Evolutionary conservation across 2,113 vertebrate genomes (phyloP).

Genomic region (Sturnus vulgaris): DNA sequence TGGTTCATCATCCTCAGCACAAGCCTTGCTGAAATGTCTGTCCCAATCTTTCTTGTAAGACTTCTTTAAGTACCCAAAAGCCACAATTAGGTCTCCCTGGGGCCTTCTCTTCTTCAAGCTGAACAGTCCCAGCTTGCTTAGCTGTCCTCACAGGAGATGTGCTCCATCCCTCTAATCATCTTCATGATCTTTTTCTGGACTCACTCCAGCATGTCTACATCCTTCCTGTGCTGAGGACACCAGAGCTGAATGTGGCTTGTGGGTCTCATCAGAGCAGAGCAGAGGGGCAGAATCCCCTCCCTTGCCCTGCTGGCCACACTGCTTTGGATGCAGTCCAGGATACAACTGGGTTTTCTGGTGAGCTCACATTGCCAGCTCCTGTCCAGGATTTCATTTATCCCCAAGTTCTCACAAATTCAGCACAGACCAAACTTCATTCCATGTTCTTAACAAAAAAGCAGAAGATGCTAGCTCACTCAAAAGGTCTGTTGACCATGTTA

Average conservation of each 20-base stretch:
- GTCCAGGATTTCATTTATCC: not conserved
- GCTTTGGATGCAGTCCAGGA: not conserved
- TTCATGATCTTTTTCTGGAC: not conserved
- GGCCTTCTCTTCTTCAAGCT: not conserved
- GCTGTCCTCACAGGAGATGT: not conserved
- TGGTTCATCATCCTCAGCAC: not conserved
- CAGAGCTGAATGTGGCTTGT: not conserved
- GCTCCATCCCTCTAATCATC: not conserved
- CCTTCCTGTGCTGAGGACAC: not conserved
- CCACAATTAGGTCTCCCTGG: not conserved
- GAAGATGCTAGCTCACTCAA: not conserved
- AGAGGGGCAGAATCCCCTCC: not conserved
- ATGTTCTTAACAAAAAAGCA: not conserved
- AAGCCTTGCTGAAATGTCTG: not conserved
- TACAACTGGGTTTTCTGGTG: not conserved
- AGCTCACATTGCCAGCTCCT: not conserved
- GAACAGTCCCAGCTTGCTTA: not conserved
- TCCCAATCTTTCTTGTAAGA: not conserved
- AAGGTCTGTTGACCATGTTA: not conserved
- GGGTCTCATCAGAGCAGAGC: not conserved
- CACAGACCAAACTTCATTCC: not conserved
- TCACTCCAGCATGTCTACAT: not conserved
- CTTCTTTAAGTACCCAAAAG: not conserved
- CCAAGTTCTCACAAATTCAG: not conserved
- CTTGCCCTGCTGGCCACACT: rapidly evolving